These are phyloP conservation scores for Germaria angustata DNA, from an alignment of 2,888 invertebrate species.

Conservation along the genomic window DNA sequence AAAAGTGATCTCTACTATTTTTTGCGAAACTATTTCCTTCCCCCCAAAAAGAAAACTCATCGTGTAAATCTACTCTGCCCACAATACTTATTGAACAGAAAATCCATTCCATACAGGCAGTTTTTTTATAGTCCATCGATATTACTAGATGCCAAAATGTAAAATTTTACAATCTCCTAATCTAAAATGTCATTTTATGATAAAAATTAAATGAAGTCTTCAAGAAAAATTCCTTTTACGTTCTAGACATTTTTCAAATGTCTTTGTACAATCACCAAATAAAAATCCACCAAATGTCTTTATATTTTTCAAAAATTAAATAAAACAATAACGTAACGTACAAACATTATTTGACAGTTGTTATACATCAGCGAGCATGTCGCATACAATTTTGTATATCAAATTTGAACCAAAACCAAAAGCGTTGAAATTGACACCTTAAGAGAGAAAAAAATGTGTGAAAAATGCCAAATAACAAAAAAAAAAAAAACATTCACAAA, in stretches of 20 bases:
- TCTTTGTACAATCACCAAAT: not conserved
- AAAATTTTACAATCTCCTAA: too few relatives aligned
- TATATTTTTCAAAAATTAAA: not conserved
- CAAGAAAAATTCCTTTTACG: not conserved
- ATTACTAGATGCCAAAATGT: too few relatives aligned
- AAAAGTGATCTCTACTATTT: too few relatives aligned
- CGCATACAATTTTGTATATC: slow-evolving; percentile 64
- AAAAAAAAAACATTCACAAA: slow-evolving; percentile 39
- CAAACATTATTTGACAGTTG: slow-evolving; percentile 57
- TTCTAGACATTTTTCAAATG: not conserved
- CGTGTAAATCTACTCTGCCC: too few relatives aligned
- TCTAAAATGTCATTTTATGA: too few relatives aligned
- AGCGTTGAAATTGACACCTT: slow-evolving; percentile 80
- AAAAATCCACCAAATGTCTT: slow-evolving; percentile 24
- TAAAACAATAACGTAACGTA: slow-evolving; percentile 1
- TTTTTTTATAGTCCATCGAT: too few relatives aligned
- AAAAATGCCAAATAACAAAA: slow-evolving; percentile 64
- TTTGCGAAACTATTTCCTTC: too few relatives aligned
- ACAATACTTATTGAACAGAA: too few relatives aligned
- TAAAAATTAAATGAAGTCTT: too few relatives aligned
- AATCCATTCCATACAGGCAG: too few relatives aligned
- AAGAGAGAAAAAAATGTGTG: slow-evolving; percentile 72
- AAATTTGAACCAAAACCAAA: slow-evolving; percentile 71
- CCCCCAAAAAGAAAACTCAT: too few relatives aligned
- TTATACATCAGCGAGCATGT: slow-evolving; percentile 68